These are phyloP conservation scores for Megalops atlanticus DNA, from an alignment of 2,113 vertebrate genomes.

Conservation along the genomic window DNA sequence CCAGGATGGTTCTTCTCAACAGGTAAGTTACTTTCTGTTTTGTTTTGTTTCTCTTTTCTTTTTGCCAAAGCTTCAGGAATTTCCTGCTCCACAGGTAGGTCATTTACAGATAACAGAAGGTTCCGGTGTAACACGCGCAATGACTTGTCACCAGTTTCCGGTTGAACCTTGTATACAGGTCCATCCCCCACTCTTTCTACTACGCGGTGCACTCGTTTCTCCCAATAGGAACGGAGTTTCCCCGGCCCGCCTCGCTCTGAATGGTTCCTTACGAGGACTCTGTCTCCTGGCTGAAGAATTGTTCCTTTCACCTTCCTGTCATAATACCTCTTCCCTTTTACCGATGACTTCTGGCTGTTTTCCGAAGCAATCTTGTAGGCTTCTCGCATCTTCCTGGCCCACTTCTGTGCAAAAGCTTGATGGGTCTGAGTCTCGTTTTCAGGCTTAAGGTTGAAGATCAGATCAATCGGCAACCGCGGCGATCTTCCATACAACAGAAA, in stretches of 20 bases:
- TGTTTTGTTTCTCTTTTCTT: too few species aligned
- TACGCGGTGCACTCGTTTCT: background rate
- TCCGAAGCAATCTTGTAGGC: slow-evolving; percentile 37
- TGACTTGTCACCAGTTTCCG: background rate
- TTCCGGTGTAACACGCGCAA: background rate
- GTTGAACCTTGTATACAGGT: too few species aligned
- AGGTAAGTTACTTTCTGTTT: slow-evolving; percentile 27
- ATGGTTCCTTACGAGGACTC: slow-evolving; percentile 6
- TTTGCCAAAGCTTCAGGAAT: background rate
- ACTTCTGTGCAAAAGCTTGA: slow-evolving; percentile 28
- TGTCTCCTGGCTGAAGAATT: slow-evolving; percentile 16
- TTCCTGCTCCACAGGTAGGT: too few species aligned
- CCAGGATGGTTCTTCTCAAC: background rate
- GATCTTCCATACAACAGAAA: background rate
- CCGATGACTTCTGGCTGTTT: too few species aligned
- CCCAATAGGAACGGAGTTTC: slow-evolving; percentile 18
- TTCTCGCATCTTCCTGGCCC: slow-evolving; percentile 25
- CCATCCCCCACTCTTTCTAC: background rate
- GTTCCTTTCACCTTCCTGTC: slow-evolving; percentile 15
- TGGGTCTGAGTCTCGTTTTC: background rate
- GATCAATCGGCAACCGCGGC: slow-evolving; percentile 19
- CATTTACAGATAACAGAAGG: background rate
- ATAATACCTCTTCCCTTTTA: slow-evolving; percentile 24
- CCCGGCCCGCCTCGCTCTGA: slow-evolving; percentile 32
- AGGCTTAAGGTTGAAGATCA: background rate